Conservation (phyloP, 1,140 invertebrate species). For the Brachionus sp. region DNA sequence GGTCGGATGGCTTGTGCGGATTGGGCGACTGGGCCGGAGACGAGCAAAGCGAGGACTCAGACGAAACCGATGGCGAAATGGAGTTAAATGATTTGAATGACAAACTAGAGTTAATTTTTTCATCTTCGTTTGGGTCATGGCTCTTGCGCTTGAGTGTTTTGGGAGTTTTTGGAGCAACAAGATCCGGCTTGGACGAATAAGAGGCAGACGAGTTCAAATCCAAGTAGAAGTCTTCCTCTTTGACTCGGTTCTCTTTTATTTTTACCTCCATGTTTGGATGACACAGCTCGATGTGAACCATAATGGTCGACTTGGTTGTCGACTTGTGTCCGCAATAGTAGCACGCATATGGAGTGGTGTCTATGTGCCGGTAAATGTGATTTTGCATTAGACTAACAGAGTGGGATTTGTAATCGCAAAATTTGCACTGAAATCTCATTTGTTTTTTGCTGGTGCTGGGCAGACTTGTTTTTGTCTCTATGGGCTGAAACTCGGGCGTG, state of each 20-base stretch:
- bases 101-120: not conserved
- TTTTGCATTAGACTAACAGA: conserved; percentile 33
- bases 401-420: conserved; percentile 27
- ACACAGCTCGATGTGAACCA: conserved; percentile 46
- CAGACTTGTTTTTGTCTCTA: not conserved
- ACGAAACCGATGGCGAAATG: not conserved
- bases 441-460: not conserved
- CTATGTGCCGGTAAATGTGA: conserved; percentile 42
- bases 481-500: not conserved
- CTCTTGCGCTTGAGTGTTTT: not conserved
- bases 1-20: not conserved
- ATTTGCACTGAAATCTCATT: conserved; percentile 42
- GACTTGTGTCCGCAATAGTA: conserved; percentile 45
- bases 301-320: conserved; percentile 45
- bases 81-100: not conserved
- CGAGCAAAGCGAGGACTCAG: not conserved
- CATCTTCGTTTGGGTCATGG: not conserved
- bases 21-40: conserved; percentile 16
- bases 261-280: conserved; percentile 43
- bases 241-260: conserved; percentile 41
- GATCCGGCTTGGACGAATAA: not conserved
- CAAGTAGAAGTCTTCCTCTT: conserved; percentile 35
- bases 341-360: conserved; percentile 43
- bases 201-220: conserved; percentile 2
- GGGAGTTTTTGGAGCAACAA: not conserved